phyloP scores from a whole-genome alignment of 2,888 invertebrate species.

The Heliconius charithonia region DNA sequence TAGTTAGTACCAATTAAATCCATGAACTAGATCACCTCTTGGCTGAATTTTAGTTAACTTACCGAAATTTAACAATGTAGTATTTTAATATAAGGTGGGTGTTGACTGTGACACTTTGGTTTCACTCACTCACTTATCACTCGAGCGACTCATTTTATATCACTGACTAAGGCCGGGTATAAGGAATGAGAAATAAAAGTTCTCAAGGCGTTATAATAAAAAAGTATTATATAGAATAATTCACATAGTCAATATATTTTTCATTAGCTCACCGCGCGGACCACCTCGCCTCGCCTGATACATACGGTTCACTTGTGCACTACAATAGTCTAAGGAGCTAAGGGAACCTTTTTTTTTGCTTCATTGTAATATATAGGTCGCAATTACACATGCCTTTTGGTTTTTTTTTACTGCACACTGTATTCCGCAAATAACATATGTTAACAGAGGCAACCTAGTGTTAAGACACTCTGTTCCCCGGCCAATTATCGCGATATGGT shows the following conservation, averaged over 20 bases:
- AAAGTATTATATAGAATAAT: conserved; percentile 4
- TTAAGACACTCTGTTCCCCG: too few relatives aligned
- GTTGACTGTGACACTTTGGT: conserved; percentile 43
- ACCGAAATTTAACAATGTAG: conserved; percentile 25
- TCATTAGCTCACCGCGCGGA: conserved; percentile 23
- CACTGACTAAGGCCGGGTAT: conserved; percentile 19
- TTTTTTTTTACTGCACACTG: neutral
- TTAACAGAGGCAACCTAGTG: too few relatives aligned
- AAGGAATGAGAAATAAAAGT: conserved; percentile 21
- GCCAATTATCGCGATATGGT: too few relatives aligned
- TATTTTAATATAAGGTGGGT: conserved; percentile 41
- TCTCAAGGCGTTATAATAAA: conserved; percentile 16
- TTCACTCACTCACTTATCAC: conserved; percentile 28
- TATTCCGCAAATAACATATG: too few relatives aligned
- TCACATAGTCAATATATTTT: conserved; percentile 5
- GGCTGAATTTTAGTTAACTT: conserved; percentile 20
- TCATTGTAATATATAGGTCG: conserved; percentile 19
- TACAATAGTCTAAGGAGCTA: conserved; percentile 25
- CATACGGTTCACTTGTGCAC: conserved; percentile 29
- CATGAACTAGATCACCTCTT: conserved; percentile 9
- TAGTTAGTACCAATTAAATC: conserved; percentile 15
- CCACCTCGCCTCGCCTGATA: conserved; percentile 14
- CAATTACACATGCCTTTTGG: neutral
- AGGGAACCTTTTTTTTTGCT: conserved; percentile 23
- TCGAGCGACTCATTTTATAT: conserved; percentile 19